A percentile compares a stretch with the other conserved stretches of the same genome.
Evolutionary conservation across 1,140 invertebrate genomes (phyloP).

Genomic region (Drosophila kohkoa): DNA sequence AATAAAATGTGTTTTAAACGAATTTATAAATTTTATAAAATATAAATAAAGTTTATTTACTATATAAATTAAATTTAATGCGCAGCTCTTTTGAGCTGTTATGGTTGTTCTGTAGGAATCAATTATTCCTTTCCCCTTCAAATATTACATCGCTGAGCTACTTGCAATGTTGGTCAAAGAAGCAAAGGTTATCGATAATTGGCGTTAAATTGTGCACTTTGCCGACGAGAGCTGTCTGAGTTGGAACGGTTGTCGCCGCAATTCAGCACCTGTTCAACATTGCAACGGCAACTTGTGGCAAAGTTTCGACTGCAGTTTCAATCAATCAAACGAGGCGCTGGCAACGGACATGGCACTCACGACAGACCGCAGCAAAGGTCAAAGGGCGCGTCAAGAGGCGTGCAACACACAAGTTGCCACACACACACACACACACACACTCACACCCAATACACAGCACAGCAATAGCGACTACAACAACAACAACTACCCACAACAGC

Average conservation of each 20-base stretch:
- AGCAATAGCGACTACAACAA: constrained; percentile 6
- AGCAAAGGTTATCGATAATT: constrained; percentile 55
- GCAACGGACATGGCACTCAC: constrained; percentile 70
- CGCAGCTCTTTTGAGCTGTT: too few relatives aligned
- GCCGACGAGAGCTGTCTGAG: background rate
- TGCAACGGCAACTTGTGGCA: constrained; percentile 34
- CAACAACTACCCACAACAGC: constrained; percentile 24
- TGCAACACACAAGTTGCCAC: constrained; percentile 18
- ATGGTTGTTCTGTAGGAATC: too few relatives aligned
- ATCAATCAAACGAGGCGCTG: constrained; percentile 67
- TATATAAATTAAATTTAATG: too few relatives aligned
- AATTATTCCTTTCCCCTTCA: background rate
- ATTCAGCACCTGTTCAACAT: constrained; percentile 11
- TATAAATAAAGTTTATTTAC: too few relatives aligned
- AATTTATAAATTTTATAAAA: too few relatives aligned
- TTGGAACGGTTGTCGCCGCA: constrained; percentile 8
- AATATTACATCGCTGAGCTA: background rate
- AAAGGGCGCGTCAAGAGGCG: constrained; percentile 51
- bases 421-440: constrained; percentile 7
- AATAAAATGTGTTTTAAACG: too few relatives aligned
- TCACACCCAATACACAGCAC: background rate
- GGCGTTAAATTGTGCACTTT: constrained; percentile 57
- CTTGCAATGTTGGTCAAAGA: constrained; percentile 2
- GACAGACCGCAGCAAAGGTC: constrained; percentile 57
- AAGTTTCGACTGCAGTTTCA: constrained; percentile 66